Evolutionary conservation across 1,140 invertebrate species (phyloP).

Genomic region (Tetraneura akinire): DNA sequence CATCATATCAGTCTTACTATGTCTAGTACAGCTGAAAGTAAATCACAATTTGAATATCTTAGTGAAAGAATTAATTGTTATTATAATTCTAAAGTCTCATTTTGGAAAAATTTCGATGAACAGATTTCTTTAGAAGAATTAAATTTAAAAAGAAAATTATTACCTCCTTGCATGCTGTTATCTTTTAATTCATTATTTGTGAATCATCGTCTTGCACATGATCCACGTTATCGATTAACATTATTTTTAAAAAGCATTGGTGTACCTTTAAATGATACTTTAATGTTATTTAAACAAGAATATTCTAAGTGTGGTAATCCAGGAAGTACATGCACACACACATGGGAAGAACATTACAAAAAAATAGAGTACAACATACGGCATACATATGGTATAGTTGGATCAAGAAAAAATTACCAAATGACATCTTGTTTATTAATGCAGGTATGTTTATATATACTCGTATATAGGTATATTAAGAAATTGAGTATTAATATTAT

Average conservation of each 20-base stretch:
- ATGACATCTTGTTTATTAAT: slow-evolving; percentile 31
- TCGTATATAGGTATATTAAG: not conserved
- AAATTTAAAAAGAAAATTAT: slow-evolving; percentile 3
- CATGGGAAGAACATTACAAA: slow-evolving; percentile 31
- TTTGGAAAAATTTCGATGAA: slow-evolving; percentile 24
- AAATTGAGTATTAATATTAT: not conserved
- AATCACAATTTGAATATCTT: slow-evolving; percentile 22
- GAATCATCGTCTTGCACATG: slow-evolving; percentile 45
- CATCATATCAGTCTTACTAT: not conserved
- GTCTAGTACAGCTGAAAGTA: not conserved
- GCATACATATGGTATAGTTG: slow-evolving; percentile 27
- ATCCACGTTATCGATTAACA: slow-evolving; percentile 39
- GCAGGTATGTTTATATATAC: not conserved
- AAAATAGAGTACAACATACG: slow-evolving; percentile 32
- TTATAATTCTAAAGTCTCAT: slow-evolving; percentile 10
- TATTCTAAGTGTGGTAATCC: slow-evolving; percentile 14
- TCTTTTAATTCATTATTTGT: slow-evolving; percentile 32
- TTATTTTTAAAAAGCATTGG: slow-evolving; percentile 47
- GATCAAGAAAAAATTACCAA: slow-evolving; percentile 34
- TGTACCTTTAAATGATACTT: slow-evolving; percentile 21
- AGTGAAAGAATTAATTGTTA: slow-evolving; percentile 9
- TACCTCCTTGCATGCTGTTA: slow-evolving; percentile 36
- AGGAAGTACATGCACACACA: slow-evolving; percentile 26
- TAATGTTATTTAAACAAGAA: slow-evolving; percentile 20
- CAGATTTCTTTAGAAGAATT: not conserved